These are phyloP conservation scores for Seriola rivoliana DNA, from an alignment of 2,113 vertebrate genomes.

Conservation along the genomic window DNA sequence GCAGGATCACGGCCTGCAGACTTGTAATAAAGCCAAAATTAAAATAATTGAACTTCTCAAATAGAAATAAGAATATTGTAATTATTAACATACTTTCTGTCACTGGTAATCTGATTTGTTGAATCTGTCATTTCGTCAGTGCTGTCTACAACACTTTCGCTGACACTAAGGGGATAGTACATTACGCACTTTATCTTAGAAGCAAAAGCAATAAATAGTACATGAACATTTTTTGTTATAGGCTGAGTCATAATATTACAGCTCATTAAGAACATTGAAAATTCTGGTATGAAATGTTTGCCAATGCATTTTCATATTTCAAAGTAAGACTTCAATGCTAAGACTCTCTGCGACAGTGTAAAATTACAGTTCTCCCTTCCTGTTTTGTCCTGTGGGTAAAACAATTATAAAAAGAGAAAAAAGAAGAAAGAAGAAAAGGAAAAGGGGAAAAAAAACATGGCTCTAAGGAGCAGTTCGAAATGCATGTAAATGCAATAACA, in stretches of 20 bases:
- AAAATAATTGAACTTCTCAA: constrained; percentile 39
- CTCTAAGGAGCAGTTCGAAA: constrained; percentile 5
- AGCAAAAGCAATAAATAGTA: not conserved
- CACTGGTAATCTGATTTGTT: constrained; percentile 12
- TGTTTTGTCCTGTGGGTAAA: not conserved
- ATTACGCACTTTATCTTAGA: constrained; percentile 2
- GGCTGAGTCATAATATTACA: not conserved
- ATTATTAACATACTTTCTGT: constrained; percentile 10
- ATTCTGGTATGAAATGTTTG: not conserved
- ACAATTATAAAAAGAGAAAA: not conserved
- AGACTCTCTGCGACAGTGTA: not conserved
- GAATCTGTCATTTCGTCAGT: not conserved
- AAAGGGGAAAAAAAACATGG: not conserved
- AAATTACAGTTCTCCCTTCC: not conserved
- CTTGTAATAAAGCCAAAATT: constrained; percentile 35
- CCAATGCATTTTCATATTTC: not conserved
- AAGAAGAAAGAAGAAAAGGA: not conserved
- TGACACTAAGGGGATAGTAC: not conserved
- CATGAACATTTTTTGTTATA: not conserved
- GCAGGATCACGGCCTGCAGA: constrained; percentile 39
- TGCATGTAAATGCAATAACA: constrained; percentile 1
- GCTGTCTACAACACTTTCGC: not conserved
- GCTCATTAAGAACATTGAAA: constrained; percentile 12
- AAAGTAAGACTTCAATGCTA: not conserved
- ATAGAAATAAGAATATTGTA: constrained; percentile 30